phyloP scores from a whole-genome alignment of 1,140 invertebrate genomes.

The Leptinotarsa undecemlineata region DNA sequence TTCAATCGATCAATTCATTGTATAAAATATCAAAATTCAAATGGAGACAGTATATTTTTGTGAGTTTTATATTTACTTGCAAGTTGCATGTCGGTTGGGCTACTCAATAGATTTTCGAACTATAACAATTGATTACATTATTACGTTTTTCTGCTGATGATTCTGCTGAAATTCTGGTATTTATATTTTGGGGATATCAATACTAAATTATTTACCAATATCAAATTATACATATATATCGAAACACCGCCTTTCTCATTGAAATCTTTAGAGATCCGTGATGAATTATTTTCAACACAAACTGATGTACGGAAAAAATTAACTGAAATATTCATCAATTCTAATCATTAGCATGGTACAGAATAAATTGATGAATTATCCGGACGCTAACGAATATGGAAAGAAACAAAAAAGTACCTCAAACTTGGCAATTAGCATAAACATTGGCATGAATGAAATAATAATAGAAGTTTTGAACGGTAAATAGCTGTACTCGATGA shows the following conservation, averaged over 20 bases:
- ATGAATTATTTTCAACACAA: background rate
- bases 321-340: slow-evolving; percentile 1
- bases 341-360: background rate
- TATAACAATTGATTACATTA: too few relatives aligned
- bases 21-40: too few relatives aligned
- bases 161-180: too few relatives aligned
- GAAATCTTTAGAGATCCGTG: too few relatives aligned
- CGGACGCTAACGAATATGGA: background rate
- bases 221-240: background rate
- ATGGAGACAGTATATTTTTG: too few relatives aligned
- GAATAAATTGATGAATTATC: background rate
- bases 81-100: too few relatives aligned
- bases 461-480: slow-evolving; percentile 6
- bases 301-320: background rate
- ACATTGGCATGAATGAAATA: background rate
- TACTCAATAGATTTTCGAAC: too few relatives aligned
- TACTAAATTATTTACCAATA: too few relatives aligned
- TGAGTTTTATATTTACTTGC: too few relatives aligned
- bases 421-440: background rate
- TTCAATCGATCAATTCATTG: too few relatives aligned
- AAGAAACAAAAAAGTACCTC: background rate
- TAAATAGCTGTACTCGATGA: slow-evolving; percentile 3
- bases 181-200: too few relatives aligned
- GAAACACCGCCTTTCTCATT: background rate
- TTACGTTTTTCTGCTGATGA: too few relatives aligned